phyloP scores from a whole-genome alignment of 2,888 invertebrate species.

The Pogonocherus hispidulus region DNA sequence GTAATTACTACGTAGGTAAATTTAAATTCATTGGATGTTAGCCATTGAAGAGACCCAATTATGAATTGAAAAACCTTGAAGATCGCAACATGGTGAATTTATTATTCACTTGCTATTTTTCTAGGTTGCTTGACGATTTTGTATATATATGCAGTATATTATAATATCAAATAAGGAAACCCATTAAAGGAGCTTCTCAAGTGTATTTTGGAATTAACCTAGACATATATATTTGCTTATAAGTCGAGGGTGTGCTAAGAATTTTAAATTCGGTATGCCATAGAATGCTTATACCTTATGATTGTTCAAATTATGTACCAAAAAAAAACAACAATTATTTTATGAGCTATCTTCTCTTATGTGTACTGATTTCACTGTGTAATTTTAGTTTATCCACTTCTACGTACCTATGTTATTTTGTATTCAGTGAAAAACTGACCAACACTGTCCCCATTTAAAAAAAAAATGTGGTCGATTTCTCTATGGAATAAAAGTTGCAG shows the following conservation, averaged over 20 bases:
- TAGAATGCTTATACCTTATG: too few species aligned
- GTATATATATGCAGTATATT: not conserved
- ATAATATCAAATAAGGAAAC: not conserved
- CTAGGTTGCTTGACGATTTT: not conserved
- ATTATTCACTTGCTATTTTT: not conserved
- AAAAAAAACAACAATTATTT: too few species aligned
- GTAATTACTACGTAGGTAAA: too few species aligned
- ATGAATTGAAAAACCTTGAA: not conserved
- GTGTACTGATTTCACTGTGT: too few species aligned
- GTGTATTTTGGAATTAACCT: conserved; percentile 8
- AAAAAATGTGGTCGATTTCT: too few species aligned
- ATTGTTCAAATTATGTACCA: too few species aligned
- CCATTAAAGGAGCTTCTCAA: not conserved
- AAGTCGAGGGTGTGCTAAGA: not conserved
- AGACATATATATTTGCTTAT: conserved; percentile 12
- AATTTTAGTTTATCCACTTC: too few species aligned
- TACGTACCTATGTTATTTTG: too few species aligned
- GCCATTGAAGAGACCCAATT: not conserved
- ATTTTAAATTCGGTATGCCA: not conserved
- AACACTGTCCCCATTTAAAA: too few species aligned
- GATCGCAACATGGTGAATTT: not conserved
- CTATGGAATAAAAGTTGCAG: too few species aligned
- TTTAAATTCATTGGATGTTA: not conserved
- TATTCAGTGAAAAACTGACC: too few species aligned
- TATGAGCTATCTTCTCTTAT: too few species aligned